Conservation (phyloP, 2,797 vertebrate genomes). For the Microctenopoma lineatum region DNA sequence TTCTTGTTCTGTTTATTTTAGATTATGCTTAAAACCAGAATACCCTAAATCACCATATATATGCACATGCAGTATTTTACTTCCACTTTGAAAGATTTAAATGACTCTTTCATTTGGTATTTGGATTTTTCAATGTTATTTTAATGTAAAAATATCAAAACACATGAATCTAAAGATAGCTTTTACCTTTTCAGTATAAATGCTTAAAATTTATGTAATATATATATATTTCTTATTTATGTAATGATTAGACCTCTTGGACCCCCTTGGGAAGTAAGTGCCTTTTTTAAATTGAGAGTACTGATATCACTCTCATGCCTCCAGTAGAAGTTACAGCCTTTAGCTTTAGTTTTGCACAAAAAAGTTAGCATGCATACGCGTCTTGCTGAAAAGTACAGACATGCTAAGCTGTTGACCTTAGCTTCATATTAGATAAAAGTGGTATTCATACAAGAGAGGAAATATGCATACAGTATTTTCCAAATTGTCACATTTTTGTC, state of each 20-base stretch:
- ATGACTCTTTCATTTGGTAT: background rate
- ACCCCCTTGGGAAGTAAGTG: background rate
- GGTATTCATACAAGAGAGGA: conserved; percentile 1
- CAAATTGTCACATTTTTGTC: conserved; percentile 6
- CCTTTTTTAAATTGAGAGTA: background rate
- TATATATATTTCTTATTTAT: background rate
- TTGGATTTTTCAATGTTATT: conserved; percentile 19
- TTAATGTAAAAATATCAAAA: background rate
- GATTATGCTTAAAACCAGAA: conserved; percentile 39
- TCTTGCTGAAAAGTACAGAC: background rate
- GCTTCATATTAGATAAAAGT: conserved; percentile 3
- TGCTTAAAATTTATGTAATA: background rate
- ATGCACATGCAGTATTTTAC: conserved; percentile 16
- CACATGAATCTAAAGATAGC: conserved; percentile 19
- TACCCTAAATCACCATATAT: background rate
- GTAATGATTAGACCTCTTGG: background rate
- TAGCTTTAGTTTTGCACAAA: background rate
- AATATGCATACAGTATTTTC: conserved; percentile 1
- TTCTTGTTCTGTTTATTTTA: conserved; percentile 42
- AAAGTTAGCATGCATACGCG: background rate
- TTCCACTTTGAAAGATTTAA: conserved; percentile 9
- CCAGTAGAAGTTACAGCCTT: background rate
- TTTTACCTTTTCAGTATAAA: conserved; percentile 16
- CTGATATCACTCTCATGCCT: background rate
- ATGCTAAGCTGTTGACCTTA: background rate